Evolutionary conservation across 2,797 vertebrate species (phyloP), one percentile per base, ranked within the genome.

Genomic region (Picus viridis): DNA sequence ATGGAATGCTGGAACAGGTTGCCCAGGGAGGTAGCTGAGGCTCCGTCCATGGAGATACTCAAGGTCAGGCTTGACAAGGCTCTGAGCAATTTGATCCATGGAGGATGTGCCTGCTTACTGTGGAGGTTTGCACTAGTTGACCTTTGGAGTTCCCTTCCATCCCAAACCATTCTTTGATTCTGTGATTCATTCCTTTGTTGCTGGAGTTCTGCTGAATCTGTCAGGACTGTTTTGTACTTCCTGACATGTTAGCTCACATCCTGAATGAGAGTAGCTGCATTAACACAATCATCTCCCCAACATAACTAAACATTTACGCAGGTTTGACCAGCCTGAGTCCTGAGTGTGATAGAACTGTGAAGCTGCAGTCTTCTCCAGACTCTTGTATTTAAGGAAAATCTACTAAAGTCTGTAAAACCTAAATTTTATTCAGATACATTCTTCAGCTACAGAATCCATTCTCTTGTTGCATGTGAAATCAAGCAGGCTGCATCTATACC

Each of bases 291-390:
- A 16, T 36, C 9, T 81, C 7, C 13, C 16, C 49, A 47, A 12
- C 16, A 71, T 3, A 82, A 57, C 6, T 6, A 17, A 75, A 49
- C 4, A 9, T 45, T 91, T 88, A 26, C 57, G 8, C 29, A 59
- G 18, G 15, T 64, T 70, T 70, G 68, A 62, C 26, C 29, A 29
- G 23, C 34, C 58, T 47, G 18, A 47, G 9, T 22, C n/a, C 65
- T 45, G 29, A 29, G 14, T 16, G 6, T 36, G 26, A 17, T 23
- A 0, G 0, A 12, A 57, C 23, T 36, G 3, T n/a, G 41, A 70
- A 63, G 32, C 30, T 74, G 8, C 9, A 63, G 34, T n/a, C 27
- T 51, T 89, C 32, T 47, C 26, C 57, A 62, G 26, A 30, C 80
- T 39, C 70, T 73, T 61, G 30, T 24, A 63, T 20, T 47, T 57